Evolutionary conservation across 1,140 invertebrate species (phyloP), one percentile per base, ranked within the genome.

Genomic region (Brachionus calyciflorus): DNA sequence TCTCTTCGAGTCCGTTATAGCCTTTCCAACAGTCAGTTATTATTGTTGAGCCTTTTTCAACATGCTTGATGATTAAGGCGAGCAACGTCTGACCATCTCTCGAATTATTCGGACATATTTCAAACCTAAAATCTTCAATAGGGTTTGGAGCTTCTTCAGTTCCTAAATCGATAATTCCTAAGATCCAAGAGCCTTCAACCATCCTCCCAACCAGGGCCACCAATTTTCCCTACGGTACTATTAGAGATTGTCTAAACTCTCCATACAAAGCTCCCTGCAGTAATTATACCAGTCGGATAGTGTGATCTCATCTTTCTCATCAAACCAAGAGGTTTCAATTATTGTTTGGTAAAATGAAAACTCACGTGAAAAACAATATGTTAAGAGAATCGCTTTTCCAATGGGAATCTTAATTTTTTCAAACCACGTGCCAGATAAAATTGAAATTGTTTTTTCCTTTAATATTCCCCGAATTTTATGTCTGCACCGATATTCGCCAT

Each of bases 11-110:
- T 26, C 57, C 28, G 12, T 55, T 4, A 40, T 78, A 79, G 2
- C 28, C 70, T 57, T 75, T 75, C 78, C 78, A 79, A n/a, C 55
- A 46, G 51, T 79, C 70, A 4, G 77, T 76, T 2, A 78, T 51
- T 44, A 77, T 75, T 3, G 70, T 77, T 2, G 57, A 77, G 14
- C 78, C 77, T 4, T 44, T 30, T 30, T 40, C 14, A 3, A 79
- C 44, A 76, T 78, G 70, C 48, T 78, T 41, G 17, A 57, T 19
- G 17, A 51, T 21, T 7, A 51, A 44, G 10, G 10, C 10, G 10
- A 10, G 10, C 41, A 44, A 44, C 10, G 14, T 78, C 68, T 17
- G 53, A 60, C 40, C 28, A 37, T 28, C 46, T 37, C 46, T 33
- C 21, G 10, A 24, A 24, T 40, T 19, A 49, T 63, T 41, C 44